Conservation (phyloP, 2,113 vertebrate genomes). For the Odontophorus gujanensis region DNA sequence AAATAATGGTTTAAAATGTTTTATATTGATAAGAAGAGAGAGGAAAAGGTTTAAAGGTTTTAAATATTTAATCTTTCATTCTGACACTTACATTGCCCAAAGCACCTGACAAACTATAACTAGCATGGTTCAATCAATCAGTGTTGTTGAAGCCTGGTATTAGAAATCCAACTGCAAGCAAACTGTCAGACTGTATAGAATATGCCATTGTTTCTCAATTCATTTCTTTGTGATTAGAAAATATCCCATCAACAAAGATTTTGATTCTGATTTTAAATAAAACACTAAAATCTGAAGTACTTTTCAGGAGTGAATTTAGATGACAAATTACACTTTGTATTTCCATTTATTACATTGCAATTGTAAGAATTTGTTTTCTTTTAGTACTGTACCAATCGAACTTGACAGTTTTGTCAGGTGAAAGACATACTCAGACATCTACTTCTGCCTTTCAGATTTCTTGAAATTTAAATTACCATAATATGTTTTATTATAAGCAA, state of each 20-base stretch:
- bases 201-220: background rate
- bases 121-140: background rate
- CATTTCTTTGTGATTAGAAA: background rate
- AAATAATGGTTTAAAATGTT: background rate
- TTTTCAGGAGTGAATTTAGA: background rate
- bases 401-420: background rate
- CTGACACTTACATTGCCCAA: background rate
- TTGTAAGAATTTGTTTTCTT: background rate
- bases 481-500: background rate
- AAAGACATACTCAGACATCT: background rate
- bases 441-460: background rate
- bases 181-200: background rate
- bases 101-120: background rate
- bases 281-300: background rate
- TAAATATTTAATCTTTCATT: background rate
- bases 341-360: background rate
- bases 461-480: background rate
- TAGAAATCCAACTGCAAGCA: background rate
- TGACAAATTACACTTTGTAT: background rate
- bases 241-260: background rate
- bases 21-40: background rate
- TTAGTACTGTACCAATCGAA: background rate
- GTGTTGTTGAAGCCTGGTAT: background rate
- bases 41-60: background rate
- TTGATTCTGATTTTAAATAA: background rate